phyloP scores from a whole-genome alignment of 2,888 invertebrate species.

The Ferdinandea cuprea region DNA sequence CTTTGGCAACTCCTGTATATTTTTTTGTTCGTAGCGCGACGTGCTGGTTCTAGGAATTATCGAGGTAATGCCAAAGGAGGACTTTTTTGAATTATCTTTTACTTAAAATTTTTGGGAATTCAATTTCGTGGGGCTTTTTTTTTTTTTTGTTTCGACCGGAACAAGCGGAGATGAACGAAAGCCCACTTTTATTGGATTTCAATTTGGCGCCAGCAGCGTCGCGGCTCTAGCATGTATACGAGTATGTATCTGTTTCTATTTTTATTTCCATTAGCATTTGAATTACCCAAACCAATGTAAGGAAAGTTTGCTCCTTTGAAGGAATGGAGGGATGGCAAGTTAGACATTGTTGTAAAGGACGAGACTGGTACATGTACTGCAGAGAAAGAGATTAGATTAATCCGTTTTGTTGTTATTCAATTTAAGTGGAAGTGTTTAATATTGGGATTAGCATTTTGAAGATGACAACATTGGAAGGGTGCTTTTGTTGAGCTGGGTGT shows the following conservation, averaged over 20 bases:
- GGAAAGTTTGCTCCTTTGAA: constrained; percentile 21
- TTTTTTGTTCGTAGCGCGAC: constrained; percentile 18
- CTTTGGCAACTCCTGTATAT: constrained; percentile 30
- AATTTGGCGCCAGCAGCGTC: not conserved
- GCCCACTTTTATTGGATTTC: constrained; percentile 53
- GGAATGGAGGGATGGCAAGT: not conserved
- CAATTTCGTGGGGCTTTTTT: constrained; percentile 53
- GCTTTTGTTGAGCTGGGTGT: not conserved
- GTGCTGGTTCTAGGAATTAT: constrained; percentile 1
- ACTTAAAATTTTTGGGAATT: constrained; percentile 67
- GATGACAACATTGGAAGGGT: constrained; percentile 13
- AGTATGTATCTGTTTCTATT: constrained; percentile 29
- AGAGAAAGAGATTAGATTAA: constrained; percentile 42
- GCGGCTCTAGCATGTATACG: too few species aligned
- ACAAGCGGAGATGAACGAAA: constrained; percentile 12
- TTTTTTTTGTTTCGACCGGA: constrained; percentile 14
- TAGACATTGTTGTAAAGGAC: not conserved
- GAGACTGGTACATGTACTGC: not conserved
- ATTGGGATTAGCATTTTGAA: constrained; percentile 21
- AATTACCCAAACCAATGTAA: constrained; percentile 32
- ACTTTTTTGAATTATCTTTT: constrained; percentile 43
- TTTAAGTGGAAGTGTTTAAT: constrained; percentile 26
- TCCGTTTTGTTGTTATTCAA: constrained; percentile 41
- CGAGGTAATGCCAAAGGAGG: not conserved
- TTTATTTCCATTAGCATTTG: constrained; percentile 11